Evolutionary conservation across 1,140 invertebrate species (phyloP), one percentile per base, ranked within the genome.

Genomic region (Papilio glaucus): DNA sequence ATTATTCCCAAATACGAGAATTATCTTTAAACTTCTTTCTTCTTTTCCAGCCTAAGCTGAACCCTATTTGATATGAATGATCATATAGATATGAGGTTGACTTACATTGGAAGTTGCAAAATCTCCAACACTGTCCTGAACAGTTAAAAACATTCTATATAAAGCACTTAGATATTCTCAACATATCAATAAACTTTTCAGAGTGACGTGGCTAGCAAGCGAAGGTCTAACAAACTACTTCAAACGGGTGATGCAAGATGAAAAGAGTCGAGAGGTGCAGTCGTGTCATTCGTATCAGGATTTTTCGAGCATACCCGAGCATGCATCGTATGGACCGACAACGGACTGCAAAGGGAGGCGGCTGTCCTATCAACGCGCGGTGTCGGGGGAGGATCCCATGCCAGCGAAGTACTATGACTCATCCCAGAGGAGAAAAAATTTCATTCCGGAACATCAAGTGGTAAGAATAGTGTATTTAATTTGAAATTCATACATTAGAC

Each of bases 181-280:
- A 65, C 7, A 21, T 10, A 21, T 39, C 18, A 41, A 41, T 39
- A 21, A n/a, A 12, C 8, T 45, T 69, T 85, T 21, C 81, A 92
- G 88, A 76, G 85, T 90, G 2, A 90, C 88, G 0, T 92, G 90
- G 90, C 53, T 91, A 7, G 88, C 88, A 0, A 92, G 88, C 49
- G 90, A 92, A 70, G 84, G 85, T 6, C 49, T 91, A 4, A 85
- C 84, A 0, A 86, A 92, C 57, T 91, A 90, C 77, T 82, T 90
- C 15, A 80, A 85, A 7, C 82, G 88, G 4, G 63, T 87, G 1
- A 88, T 85, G 10, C 84, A 86, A 77, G 86, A 86, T 18, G 90
- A 92, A 53, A 84, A 85, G n/a, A 81, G 53, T 24, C 77, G 63
- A 26, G 85, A 90, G n/a, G 78, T 85, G 42, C 78, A 85, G 13